A percentile compares a stretch with the other conserved stretches of the same genome.
These are phyloP conservation scores for Oreortyx pictus DNA, from an alignment of 2,797 vertebrate species.

Conservation along the genomic window DNA sequence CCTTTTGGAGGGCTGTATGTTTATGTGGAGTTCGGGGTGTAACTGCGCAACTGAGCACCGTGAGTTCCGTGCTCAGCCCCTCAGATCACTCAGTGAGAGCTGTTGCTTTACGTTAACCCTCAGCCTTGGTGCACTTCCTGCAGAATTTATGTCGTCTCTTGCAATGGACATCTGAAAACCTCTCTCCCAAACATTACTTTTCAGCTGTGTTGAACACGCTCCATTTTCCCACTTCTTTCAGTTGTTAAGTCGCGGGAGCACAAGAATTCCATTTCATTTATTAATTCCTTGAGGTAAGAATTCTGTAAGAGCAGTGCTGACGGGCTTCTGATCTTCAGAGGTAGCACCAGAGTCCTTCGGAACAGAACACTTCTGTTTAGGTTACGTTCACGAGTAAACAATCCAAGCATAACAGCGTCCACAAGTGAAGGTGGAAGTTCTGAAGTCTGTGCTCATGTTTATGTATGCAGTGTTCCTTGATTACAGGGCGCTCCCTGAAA, in stretches of 20 bases:
- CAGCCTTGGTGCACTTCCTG: not conserved
- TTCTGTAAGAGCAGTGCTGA: not conserved
- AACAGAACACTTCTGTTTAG: not conserved
- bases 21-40: not conserved
- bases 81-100: not conserved
- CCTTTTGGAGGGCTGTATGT: not conserved
- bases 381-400: not conserved
- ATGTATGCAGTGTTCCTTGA: not conserved
- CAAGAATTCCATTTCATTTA: not conserved
- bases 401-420: not conserved
- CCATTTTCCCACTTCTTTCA: not conserved
- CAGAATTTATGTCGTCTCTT: not conserved
- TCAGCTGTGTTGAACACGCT: not conserved
- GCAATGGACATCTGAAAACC: not conserved
- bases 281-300: not conserved
- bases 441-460: not conserved
- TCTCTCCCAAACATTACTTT: not conserved
- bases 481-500: not conserved
- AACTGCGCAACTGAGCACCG: not conserved
- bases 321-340: not conserved
- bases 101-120: not conserved
- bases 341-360: not conserved
- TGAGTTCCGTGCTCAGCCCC: not conserved
- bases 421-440: not conserved
- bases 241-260: not conserved